Percentiles rank a stretch among this genome's conserved stretches.
phyloP scores from a whole-genome alignment of 2,888 invertebrate species.

The Eubasilissa splendida region DNA sequence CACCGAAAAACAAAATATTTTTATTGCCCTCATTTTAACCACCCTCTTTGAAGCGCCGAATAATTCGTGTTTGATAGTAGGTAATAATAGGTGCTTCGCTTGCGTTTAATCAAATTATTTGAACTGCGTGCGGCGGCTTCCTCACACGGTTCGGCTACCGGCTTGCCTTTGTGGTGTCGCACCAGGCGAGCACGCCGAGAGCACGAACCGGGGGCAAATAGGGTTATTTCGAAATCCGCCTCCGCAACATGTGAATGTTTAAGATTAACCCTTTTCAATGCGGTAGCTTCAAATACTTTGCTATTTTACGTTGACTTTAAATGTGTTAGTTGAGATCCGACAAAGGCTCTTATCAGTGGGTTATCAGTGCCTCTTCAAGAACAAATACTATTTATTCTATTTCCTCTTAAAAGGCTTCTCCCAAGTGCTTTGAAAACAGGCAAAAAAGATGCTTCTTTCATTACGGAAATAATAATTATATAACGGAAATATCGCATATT shows the following conservation, averaged over 20 bases:
- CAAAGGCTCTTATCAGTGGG: constrained; percentile 17
- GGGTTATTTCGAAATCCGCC: constrained; percentile 6
- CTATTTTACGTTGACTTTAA: background rate
- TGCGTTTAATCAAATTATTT: constrained; percentile 2
- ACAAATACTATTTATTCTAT: background rate
- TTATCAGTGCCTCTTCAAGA: constrained; percentile 26
- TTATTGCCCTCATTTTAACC: background rate
- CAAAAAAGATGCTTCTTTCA: too few relatives aligned
- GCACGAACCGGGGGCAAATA: constrained; percentile 2
- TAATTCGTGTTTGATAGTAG: constrained; percentile 27
- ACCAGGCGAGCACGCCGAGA: background rate
- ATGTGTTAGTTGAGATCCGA: constrained; percentile 16
- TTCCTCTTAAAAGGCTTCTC: background rate
- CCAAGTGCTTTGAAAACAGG: background rate
- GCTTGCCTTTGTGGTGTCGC: constrained; percentile 15
- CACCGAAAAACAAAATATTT: constrained; percentile 26
- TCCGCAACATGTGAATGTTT: background rate
- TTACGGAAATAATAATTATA: too few relatives aligned
- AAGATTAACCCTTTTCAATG: background rate
- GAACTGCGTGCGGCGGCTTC: constrained; percentile 20
- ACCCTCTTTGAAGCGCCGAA: constrained; percentile 22
- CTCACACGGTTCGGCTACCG: constrained; percentile 13
- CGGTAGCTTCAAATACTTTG: background rate
- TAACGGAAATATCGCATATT: too few relatives aligned
- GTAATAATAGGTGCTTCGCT: background rate